Percentiles rank a stretch among this genome's conserved stretches.
These are phyloP conservation scores for Yponomeuta plumbellus DNA, from an alignment of 2,888 invertebrate species.

Conservation along the genomic window DNA sequence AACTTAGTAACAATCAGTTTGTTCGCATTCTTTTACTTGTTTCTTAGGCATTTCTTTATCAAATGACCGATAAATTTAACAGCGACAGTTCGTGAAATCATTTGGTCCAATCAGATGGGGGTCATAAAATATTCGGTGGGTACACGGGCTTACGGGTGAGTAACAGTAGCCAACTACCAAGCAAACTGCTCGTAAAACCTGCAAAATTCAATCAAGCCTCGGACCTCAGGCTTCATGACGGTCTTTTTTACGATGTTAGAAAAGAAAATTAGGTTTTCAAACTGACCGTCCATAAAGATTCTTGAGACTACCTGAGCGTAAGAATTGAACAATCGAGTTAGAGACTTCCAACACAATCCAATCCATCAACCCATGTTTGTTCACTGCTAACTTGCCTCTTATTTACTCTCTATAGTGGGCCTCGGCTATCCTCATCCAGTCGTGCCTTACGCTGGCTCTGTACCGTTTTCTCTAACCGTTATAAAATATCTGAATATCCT, in stretches of 20 bases:
- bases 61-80: neutral
- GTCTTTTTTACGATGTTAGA: slow-evolving; percentile 19
- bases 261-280: slow-evolving; percentile 12
- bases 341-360: neutral
- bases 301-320: neutral
- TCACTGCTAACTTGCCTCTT: no score
- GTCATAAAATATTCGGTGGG: no score
- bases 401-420: no score
- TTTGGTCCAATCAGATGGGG: neutral
- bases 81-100: neutral
- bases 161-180: neutral
- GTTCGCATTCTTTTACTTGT: no score
- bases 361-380: no score
- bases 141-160: neutral
- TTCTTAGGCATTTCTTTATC: neutral
- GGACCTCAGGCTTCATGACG: slow-evolving; percentile 10
- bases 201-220: slow-evolving; percentile 29
- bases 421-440: no score
- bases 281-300: neutral
- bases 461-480: no score
- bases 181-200: slow-evolving; percentile 27
- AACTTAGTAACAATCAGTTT: no score
- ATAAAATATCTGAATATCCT: no score
- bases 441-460: no score
- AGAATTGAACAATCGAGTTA: neutral